Evolutionary conservation across 2,888 invertebrate species (phyloP).

Genomic region (Cheilosia vulpina): DNA sequence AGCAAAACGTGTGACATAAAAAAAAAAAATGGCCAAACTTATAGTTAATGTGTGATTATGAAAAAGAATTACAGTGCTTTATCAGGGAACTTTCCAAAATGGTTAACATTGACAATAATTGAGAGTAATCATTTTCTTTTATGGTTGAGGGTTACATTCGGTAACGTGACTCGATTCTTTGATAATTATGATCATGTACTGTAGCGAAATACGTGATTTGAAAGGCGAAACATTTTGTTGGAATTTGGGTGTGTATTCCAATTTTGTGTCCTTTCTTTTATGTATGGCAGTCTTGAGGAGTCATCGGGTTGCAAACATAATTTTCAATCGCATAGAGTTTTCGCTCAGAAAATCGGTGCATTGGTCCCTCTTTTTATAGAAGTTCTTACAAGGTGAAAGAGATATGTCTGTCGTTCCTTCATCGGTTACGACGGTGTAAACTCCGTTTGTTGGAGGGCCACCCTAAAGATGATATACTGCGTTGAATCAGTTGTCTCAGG

Average conservation of each 20-base stretch:
- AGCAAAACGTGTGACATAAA: slow-evolving; percentile 28
- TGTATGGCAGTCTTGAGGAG: not conserved
- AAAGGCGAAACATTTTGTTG: not conserved
- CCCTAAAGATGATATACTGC: too few species aligned
- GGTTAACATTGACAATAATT: slow-evolving; percentile 63
- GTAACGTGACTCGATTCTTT: slow-evolving; percentile 31
- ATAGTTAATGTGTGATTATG: slow-evolving; percentile 53
- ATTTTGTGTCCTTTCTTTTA: not conserved
- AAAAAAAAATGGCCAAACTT: slow-evolving; percentile 12
- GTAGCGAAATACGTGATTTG: slow-evolving; percentile 29
- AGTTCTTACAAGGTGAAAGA: too few species aligned
- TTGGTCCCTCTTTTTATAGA: too few species aligned
- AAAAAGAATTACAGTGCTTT: slow-evolving; percentile 45
- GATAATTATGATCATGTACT: slow-evolving; percentile 25
- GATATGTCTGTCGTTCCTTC: too few species aligned
- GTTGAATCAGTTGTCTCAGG: too few species aligned
- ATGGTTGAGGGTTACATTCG: slow-evolving; percentile 20
- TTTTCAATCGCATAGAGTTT: too few species aligned
- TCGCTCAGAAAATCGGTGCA: too few species aligned
- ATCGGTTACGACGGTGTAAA: too few species aligned
- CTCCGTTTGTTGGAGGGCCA: too few species aligned
- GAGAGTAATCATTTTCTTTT: slow-evolving; percentile 64
- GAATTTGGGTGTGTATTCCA: not conserved
- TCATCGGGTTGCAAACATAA: not conserved
- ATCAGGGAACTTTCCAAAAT: slow-evolving; percentile 38